phyloP scores from a whole-genome alignment of 2,888 invertebrate genomes.

The Ichneumoninae sp. region DNA sequence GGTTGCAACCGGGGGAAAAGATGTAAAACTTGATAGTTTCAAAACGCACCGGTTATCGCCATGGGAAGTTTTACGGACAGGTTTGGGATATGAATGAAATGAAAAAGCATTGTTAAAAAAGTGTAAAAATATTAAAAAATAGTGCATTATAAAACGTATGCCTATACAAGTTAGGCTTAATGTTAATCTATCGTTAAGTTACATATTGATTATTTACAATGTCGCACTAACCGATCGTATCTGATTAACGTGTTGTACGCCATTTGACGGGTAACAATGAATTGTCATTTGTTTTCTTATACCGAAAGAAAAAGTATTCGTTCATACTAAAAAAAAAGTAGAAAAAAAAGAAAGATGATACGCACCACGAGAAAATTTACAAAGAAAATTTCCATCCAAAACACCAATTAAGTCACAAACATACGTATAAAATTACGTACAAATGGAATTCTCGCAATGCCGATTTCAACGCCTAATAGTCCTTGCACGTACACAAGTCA shows the following conservation, averaged over 20 bases:
- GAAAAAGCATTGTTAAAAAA: constrained; percentile 74
- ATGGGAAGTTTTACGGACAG: not conserved
- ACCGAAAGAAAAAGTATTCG: constrained; percentile 11
- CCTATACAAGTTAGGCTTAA: constrained; percentile 72
- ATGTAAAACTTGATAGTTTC: not conserved
- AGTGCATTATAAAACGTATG: constrained; percentile 77
- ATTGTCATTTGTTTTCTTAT: constrained; percentile 7
- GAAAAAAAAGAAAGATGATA: not conserved
- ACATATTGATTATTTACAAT: constrained; percentile 64
- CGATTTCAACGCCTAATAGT: constrained; percentile 11
- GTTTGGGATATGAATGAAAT: constrained; percentile 65
- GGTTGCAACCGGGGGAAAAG: not conserved
- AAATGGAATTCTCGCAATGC: not conserved
- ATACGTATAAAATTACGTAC: constrained; percentile 9
- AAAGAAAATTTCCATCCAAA: constrained; percentile 3
- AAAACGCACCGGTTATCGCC: not conserved
- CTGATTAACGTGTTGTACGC: constrained; percentile 34
- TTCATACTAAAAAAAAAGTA: not conserved
- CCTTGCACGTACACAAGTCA: constrained; percentile 35
- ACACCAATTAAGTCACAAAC: constrained; percentile 17
- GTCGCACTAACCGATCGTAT: constrained; percentile 59
- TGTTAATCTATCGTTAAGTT: constrained; percentile 61
- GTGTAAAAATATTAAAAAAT: constrained; percentile 79
- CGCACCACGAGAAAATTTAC: constrained; percentile 8
- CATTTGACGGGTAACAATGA: constrained; percentile 17